Base-by-base conservation (phyloP, 2,797 vertebrate species). In the Sebastes kiyomatsui region DNA sequence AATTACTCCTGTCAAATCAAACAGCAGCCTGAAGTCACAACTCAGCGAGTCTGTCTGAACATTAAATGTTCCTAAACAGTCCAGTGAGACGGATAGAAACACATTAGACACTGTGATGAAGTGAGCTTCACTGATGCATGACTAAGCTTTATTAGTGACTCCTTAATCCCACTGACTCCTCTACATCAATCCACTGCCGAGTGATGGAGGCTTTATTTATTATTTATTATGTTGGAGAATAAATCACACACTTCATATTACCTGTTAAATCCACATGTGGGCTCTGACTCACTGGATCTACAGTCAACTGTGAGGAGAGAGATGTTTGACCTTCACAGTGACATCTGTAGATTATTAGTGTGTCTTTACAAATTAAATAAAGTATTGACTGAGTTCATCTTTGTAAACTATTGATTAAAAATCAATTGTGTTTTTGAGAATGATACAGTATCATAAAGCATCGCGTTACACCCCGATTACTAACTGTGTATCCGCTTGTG, bases 1-100 rank as follows among this genome's bases (percentile, higher is more conserved):
- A 97, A 98, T 97, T 97, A 97, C 96, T 23, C 54, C 5, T 56
- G 49, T 52, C 49, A 52, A 52, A 52, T 52, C 49, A 52, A 52
- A 52, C 49, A 94, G 92, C 95, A 88, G 94, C 95, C 96, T 55
- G 94, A 93, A 95, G 96, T 96, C 94, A 95, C 94, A 94, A 96
- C 95, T 96, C 95, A 93, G 95, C 93, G 96, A 95, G 96, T 96
- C 96, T 94, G 95, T 95, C 96, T 90, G 96, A 95, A 97, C 96
- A 96, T 96, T 95, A 96, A 97, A 97, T 96, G 96, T 96, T 96
- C 95, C 94, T 95, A 94, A 97, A 96, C 95, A 94, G 94, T 77
- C 90, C 84, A 73, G 65, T 59, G 81, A 91, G 90, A 89, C 52
- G 81, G 78, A 85, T 22, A 85, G 60, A 87, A 76, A 71, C 27